Evolutionary conservation across 2,797 vertebrate species (phyloP).

Genomic region (Molossus alvarezi): DNA sequence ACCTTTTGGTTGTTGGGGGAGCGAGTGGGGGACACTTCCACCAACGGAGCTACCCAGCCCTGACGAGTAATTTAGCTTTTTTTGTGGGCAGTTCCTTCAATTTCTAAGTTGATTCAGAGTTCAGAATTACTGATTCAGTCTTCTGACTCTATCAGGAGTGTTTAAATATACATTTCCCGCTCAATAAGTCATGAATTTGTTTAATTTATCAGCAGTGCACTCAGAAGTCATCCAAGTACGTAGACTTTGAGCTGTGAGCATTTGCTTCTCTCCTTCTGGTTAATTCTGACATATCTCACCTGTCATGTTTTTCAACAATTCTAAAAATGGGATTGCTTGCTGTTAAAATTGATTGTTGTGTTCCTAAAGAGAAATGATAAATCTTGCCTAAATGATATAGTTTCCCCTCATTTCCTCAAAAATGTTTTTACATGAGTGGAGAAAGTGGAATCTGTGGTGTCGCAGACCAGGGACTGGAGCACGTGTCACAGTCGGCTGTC

Average conservation of each 20-base stretch:
- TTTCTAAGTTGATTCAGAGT: slow-evolving; percentile 62
- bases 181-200: slow-evolving; percentile 60
- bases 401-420: not conserved
- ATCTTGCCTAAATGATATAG: not conserved
- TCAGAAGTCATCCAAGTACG: slow-evolving; percentile 56
- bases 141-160: slow-evolving; percentile 52
- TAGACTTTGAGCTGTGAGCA: not conserved
- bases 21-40: not conserved
- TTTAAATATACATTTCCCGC: slow-evolving; percentile 76
- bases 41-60: not conserved
- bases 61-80: slow-evolving; percentile 38
- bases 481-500: accelerated
- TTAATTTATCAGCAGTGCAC: slow-evolving; percentile 51
- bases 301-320: slow-evolving; percentile 1
- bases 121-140: slow-evolving; percentile 62
- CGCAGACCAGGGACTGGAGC: not conserved
- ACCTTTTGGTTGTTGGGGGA: not conserved
- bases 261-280: not conserved
- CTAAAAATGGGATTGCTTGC: slow-evolving; percentile 3
- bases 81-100: slow-evolving; percentile 47
- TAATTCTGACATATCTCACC: not conserved
- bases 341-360: not conserved
- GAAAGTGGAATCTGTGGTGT: not conserved
- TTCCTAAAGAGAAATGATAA: slow-evolving; percentile 10
- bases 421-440: not conserved